Conservation (phyloP, 2,113 vertebrate genomes). For the Ammodytes dubius region DNA sequence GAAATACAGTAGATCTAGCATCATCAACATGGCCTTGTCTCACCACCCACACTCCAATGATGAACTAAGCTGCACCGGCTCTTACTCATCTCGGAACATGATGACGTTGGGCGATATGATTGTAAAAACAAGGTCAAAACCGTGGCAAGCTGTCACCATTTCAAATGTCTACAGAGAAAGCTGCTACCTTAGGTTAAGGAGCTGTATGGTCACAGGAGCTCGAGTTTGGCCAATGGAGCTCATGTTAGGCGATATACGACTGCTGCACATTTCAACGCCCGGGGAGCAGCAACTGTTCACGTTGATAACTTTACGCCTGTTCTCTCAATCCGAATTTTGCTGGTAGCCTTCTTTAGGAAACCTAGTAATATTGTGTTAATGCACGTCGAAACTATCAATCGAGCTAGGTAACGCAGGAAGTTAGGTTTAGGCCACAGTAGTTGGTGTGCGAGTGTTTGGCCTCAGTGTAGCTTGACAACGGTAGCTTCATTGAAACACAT, state of each 20-base stretch:
- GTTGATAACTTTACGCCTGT: not conserved
- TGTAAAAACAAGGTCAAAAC: too few species aligned
- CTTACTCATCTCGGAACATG: not conserved
- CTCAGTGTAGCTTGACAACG: slow-evolving; percentile 47
- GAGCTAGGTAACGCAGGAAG: slow-evolving; percentile 56
- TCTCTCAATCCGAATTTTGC: not conserved
- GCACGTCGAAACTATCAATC: not conserved
- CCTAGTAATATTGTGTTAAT: not conserved
- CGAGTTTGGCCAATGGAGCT: slow-evolving; percentile 25
- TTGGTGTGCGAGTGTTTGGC: slow-evolving; percentile 59
- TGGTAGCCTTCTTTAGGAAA: not conserved
- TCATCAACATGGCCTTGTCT: slow-evolving; percentile 46
- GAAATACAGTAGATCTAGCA: not conserved
- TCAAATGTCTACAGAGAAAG: not conserved
- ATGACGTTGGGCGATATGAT: not conserved
- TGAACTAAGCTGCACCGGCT: slow-evolving; percentile 3
- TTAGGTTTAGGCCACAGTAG: slow-evolving; percentile 72
- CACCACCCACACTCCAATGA: slow-evolving; percentile 51
- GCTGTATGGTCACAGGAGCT: not conserved
- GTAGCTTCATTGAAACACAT: slow-evolving; percentile 50
- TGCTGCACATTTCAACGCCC: slow-evolving; percentile 16
- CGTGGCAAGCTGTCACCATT: not conserved
- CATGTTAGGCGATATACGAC: slow-evolving; percentile 35
- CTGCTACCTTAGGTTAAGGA: not conserved
- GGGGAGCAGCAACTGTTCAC: not conserved